These are phyloP conservation scores for Cyprinodon brontotheroides DNA, from an alignment of 2,113 vertebrate genomes.

Conservation along the genomic window DNA sequence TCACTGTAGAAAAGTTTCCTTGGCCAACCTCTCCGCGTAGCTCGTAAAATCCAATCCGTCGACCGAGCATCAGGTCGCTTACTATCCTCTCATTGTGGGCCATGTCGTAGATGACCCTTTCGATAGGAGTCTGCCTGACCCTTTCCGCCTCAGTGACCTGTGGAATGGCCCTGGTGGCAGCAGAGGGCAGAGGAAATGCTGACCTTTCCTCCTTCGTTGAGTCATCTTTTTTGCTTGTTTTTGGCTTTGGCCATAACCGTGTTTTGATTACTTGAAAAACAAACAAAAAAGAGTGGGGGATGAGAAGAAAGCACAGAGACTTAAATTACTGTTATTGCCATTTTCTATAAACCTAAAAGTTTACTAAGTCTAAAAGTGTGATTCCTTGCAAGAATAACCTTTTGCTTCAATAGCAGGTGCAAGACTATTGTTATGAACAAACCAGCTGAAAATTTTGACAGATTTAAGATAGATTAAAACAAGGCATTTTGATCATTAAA, in stretches of 20 bases:
- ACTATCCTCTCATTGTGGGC: slow-evolving; percentile 68
- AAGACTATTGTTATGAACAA: too few species aligned
- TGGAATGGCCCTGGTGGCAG: slow-evolving; percentile 19
- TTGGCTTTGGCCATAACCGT: slow-evolving; percentile 62
- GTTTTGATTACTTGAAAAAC: slow-evolving; percentile 53
- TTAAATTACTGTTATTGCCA: too few species aligned
- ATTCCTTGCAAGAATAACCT: too few species aligned
- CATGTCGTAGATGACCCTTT: slow-evolving; percentile 78
- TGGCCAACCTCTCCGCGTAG: slow-evolving; percentile 79
- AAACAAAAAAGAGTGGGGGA: not conserved
- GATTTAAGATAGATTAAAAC: too few species aligned
- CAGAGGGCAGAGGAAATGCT: not conserved
- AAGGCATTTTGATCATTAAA: too few species aligned
- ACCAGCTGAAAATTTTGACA: too few species aligned
- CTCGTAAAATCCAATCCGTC: slow-evolving; percentile 80
- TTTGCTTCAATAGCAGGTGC: too few species aligned
- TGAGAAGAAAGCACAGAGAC: not conserved
- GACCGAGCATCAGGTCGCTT: slow-evolving; percentile 73
- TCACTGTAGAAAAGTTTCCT: slow-evolving; percentile 82
- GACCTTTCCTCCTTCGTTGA: slow-evolving; percentile 24
- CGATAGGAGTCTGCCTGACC: slow-evolving; percentile 67
- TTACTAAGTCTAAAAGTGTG: too few species aligned
- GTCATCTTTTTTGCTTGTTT: slow-evolving; percentile 50
- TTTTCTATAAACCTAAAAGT: too few species aligned
- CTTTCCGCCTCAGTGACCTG: slow-evolving; percentile 57